Conservation (phyloP, 2,797 vertebrate genomes). For the Selene dorsalis region DNA sequence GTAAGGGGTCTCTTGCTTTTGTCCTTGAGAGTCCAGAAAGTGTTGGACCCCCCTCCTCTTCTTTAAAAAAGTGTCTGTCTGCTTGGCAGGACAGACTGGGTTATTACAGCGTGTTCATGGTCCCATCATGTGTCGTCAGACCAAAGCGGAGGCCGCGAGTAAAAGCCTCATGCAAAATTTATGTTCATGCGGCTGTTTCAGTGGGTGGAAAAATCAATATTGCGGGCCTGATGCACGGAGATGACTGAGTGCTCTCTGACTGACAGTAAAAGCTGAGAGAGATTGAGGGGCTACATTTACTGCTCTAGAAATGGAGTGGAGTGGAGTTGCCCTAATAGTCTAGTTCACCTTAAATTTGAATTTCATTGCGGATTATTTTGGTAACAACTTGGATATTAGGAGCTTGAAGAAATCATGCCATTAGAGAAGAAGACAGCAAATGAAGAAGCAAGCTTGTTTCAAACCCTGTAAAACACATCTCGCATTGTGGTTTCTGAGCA, state of each 20-base stretch:
- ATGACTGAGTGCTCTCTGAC: slow-evolving; percentile 99
- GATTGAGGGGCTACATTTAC: slow-evolving; percentile 93
- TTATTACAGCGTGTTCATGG: slow-evolving; percentile 92
- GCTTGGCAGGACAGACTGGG: slow-evolving; percentile 87
- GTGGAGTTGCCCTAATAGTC: slow-evolving; percentile 91
- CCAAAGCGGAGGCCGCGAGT: slow-evolving; percentile 92
- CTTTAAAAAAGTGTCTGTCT: slow-evolving; percentile 74
- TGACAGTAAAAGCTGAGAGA: slow-evolving; percentile 99
- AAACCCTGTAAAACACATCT: slow-evolving; percentile 90
- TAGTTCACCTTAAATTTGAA: slow-evolving; percentile 94
- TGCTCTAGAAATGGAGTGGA: slow-evolving; percentile 90
- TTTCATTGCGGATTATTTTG: slow-evolving; percentile 94
- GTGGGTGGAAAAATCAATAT: slow-evolving; percentile 99
- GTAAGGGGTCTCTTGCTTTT: slow-evolving; percentile 58
- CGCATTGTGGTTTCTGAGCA: slow-evolving; percentile 68
- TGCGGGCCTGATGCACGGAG: slow-evolving; percentile 94
- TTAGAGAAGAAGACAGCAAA: slow-evolving; percentile 66
- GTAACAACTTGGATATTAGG: slow-evolving; percentile 90
- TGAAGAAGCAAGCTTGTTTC: slow-evolving; percentile 79
- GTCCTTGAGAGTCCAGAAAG: slow-evolving; percentile 72
- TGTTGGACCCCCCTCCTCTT: slow-evolving; percentile 78
- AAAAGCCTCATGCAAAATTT: slow-evolving; percentile 99
- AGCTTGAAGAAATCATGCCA: slow-evolving; percentile 90
- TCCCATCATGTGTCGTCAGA: slow-evolving; percentile 97
- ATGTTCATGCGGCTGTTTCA: slow-evolving; percentile 99